These are phyloP conservation scores for Drosophila simulans DNA, from an alignment of 1,140 invertebrate species.

Conservation along the genomic window DNA sequence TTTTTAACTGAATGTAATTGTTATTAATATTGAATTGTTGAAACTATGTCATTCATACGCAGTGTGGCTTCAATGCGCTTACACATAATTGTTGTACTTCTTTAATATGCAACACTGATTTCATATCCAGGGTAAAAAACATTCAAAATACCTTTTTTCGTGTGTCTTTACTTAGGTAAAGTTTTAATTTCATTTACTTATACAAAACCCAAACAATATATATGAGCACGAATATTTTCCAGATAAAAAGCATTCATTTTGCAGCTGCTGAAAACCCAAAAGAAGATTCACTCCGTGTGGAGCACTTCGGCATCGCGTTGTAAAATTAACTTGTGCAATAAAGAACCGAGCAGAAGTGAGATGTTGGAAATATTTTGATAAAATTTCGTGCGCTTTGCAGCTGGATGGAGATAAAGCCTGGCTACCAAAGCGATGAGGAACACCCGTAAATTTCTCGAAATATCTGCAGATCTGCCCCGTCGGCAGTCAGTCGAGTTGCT, in stretches of 20 bases:
- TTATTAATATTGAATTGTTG: too few relatives aligned
- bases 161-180: too few relatives aligned
- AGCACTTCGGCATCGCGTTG: conserved; percentile 49
- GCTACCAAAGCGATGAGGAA: conserved; percentile 44
- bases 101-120: too few relatives aligned
- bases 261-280: conserved; percentile 30
- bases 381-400: conserved; percentile 47
- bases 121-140: too few relatives aligned
- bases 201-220: neutral
- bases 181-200: conserved; percentile 5
- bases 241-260: conserved; percentile 31
- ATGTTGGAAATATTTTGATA: conserved; percentile 62
- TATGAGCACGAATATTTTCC: conserved; percentile 5
- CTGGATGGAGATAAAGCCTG: conserved; percentile 19
- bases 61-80: too few relatives aligned
- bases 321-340: conserved; percentile 74
- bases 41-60: too few relatives aligned
- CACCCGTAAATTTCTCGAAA: conserved; percentile 55
- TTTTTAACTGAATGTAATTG: too few relatives aligned
- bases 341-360: conserved; percentile 42
- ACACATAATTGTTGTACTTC: too few relatives aligned
- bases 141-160: too few relatives aligned
- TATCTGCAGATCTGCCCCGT: conserved; percentile 58
- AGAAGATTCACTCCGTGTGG: conserved; percentile 17
- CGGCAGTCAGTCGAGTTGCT: conserved; percentile 26